A percentile compares a stretch with the other conserved stretches of the same genome.
Conservation (phyloP, 2,888 invertebrate species). For the Hydrotaea diabolus region DNA sequence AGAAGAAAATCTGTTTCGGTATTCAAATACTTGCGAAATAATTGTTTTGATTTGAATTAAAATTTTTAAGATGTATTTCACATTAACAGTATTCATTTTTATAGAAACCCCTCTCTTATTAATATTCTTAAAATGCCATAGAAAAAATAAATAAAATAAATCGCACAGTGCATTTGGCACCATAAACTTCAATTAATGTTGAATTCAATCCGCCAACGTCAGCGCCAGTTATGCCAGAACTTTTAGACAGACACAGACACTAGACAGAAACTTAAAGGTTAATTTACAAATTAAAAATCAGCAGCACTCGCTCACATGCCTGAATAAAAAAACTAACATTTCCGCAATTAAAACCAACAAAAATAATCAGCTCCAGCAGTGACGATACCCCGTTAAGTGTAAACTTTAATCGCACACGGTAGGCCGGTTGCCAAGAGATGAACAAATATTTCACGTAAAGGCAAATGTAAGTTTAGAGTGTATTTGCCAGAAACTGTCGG, state of each 20-base stretch:
- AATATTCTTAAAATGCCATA: slow-evolving; percentile 64
- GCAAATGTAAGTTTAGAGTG: not conserved
- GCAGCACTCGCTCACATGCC: not conserved
- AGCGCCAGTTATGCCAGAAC: not conserved
- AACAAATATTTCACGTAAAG: not conserved
- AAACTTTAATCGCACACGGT: not conserved
- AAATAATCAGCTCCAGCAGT: not conserved
- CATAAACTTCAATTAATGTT: slow-evolving; percentile 5
- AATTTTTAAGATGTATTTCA: not conserved
- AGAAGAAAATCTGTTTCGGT: not conserved
- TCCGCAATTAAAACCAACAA: slow-evolving; percentile 57
- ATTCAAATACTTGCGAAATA: too few relatives aligned
- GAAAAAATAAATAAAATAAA: slow-evolving; percentile 16
- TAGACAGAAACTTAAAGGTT: slow-evolving; percentile 58
- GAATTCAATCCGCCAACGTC: not conserved
- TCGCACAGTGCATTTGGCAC: slow-evolving; percentile 11
- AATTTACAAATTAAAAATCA: slow-evolving; percentile 58
- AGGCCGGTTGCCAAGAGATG: not conserved
- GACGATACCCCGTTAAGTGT: not conserved
- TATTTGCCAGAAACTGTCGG: not conserved
- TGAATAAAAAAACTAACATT: slow-evolving; percentile 59
- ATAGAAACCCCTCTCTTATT: slow-evolving; percentile 46
- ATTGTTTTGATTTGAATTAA: not conserved
- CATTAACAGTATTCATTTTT: too few relatives aligned
- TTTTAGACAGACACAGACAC: too few relatives aligned